phyloP scores from a whole-genome alignment of 2,888 invertebrate species.

The Malacosoma neustria region DNA sequence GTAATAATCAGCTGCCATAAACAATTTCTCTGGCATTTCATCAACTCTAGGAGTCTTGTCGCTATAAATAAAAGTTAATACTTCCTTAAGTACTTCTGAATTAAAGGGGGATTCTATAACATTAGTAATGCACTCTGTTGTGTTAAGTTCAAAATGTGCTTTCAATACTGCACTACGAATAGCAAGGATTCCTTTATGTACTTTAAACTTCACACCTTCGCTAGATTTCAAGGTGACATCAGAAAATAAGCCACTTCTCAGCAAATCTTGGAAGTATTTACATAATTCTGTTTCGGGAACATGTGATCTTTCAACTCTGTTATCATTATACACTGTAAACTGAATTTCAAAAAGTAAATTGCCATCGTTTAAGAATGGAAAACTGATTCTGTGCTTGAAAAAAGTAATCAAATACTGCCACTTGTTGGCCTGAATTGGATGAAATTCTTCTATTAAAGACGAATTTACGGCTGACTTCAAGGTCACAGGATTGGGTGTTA shows the following conservation, averaged over 20 bases:
- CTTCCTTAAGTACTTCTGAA: conserved; percentile 51
- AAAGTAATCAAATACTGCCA: conserved; percentile 62
- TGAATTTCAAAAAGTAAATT: conserved; percentile 56
- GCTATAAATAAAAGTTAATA: conserved; percentile 56
- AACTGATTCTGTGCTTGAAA: conserved; percentile 51
- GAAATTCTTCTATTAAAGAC: conserved; percentile 56
- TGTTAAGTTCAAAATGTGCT: conserved; percentile 64
- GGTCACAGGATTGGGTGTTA: conserved; percentile 51
- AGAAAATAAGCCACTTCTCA: conserved; percentile 50
- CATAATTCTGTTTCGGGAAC: conserved; percentile 48
- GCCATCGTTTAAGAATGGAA: conserved; percentile 50
- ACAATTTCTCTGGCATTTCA: conserved; percentile 55
- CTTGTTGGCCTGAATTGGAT: conserved; percentile 55
- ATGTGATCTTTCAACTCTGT: conserved; percentile 42
- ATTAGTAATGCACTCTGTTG: conserved; percentile 53
- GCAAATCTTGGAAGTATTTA: conserved; percentile 52
- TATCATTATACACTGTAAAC: conserved; percentile 57
- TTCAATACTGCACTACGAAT: conserved; percentile 57
- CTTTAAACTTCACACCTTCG: conserved; percentile 50
- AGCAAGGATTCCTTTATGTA: conserved; percentile 59
- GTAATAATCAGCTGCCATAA: conserved; percentile 63
- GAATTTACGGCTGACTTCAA: conserved; percentile 53
- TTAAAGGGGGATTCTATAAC: conserved; percentile 52
- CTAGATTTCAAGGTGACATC: conserved; percentile 58
- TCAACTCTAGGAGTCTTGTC: conserved; percentile 59